These are phyloP conservation scores for Globodera rostochiensis DNA, from an alignment of 1,140 invertebrate genomes.

Conservation along the genomic window DNA sequence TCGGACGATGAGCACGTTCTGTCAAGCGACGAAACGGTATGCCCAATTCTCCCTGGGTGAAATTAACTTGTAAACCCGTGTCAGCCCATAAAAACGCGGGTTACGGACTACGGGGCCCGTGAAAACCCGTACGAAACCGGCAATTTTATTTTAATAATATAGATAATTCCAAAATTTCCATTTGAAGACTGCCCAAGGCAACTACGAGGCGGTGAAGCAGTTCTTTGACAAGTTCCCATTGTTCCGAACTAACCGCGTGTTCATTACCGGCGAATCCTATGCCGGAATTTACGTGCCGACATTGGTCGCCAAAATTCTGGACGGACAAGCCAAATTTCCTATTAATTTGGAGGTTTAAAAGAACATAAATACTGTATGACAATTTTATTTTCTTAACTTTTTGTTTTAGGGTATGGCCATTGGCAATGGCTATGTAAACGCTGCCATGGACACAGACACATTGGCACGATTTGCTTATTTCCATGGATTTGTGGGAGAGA, in stretches of 20 bases:
- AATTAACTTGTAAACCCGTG: no score
- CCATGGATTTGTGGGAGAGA: slow-evolving; percentile 60
- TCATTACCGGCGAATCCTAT: slow-evolving; percentile 68
- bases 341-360: slow-evolving; percentile 34
- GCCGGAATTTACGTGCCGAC: slow-evolving; percentile 68
- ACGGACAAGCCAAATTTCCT: slow-evolving; percentile 10
- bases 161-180: no score
- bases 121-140: no score
- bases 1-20: slow-evolving; percentile 17
- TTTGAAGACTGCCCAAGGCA: slow-evolving; percentile 64
- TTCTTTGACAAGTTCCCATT: slow-evolving; percentile 70
- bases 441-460: slow-evolving; percentile 55
- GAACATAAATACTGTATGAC: no score
- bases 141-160: no score
- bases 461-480: slow-evolving; percentile 53
- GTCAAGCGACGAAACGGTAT: slow-evolving; percentile 48
- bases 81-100: no score
- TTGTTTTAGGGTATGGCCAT: slow-evolving; percentile 53
- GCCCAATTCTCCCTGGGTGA: no score
- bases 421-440: slow-evolving; percentile 58
- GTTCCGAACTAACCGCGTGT: slow-evolving; percentile 67
- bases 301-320: slow-evolving; percentile 66
- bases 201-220: slow-evolving; percentile 68
- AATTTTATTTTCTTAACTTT: no score
- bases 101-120: no score